Evolutionary conservation across 2,113 vertebrate genomes (phyloP), one percentile per base, ranked within the genome.

Genomic region (Athene cunicularia): DNA sequence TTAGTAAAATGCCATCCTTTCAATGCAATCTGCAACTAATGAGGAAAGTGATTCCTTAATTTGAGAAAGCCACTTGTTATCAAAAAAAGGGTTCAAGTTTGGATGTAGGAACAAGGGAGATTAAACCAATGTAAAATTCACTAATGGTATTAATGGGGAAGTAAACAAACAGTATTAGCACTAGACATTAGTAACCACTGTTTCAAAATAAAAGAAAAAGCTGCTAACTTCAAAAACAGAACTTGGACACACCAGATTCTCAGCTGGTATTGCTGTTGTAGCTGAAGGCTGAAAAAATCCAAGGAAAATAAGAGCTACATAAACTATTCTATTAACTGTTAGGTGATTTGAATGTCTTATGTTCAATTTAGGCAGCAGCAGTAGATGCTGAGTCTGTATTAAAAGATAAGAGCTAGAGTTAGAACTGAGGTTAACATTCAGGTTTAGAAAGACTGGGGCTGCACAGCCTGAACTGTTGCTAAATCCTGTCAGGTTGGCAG

Each of bases 371-470:
- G 63, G 52, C 47, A 74, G 66, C 41, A 91, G 62, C 86, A 95
- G 63, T 60, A 79, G 90, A 90, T 79, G 66, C 52, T 1, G 1
- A 79, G 71, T 88, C 66, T 84, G 74, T 88, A 82, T 53, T 72
- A 82, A 88, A 88, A 93, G 88, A 90, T 95, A 96, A 97, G 43
- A 75, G 55, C 35, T 39, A 32, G 41, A 71, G 52, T 90, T 75
- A 82, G 62, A 93, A 66, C 45, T 30, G 59, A 92, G 77, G 85
- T 90, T 87, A 93, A 90, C n/a, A 33, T 67, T 88, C 47, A 79
- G 47, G 86, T 90, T 92, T 85, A 79, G 60, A 87, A 91, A 87
- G 70, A 58, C 70, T 58, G 41, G 41, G 58, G 60, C 59, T 59
- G 47, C 56, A 72, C 24, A 72, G 56, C n/a, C 71, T 4, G 8